Percentiles rank a stretch among this genome's conserved stretches.
Evolutionary conservation across 2,113 vertebrate genomes (phyloP).

Genomic region (Mus musculus): GRCm39 chrX:13593001-13593500

Average conservation of each 20-base stretch:
- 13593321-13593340: conserved; percentile 44
- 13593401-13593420: conserved; percentile 39
- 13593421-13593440: conserved; percentile 34
- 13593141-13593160: neutral
- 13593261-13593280: neutral
- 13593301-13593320: conserved; percentile 35
- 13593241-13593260: conserved; percentile 52
- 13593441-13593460: conserved; percentile 2
- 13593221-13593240: conserved; percentile 53
- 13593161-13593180: neutral
- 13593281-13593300: neutral
- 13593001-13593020: conserved; percentile 56
- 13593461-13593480: conserved; percentile 34
- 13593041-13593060: conserved; percentile 20
- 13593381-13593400: conserved; percentile 26
- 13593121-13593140: conserved; percentile 33
- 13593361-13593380: conserved; percentile 53
- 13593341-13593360: conserved; percentile 50
- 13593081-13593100: neutral
- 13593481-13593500: conserved; percentile 46
- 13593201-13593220: conserved; percentile 10
- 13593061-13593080: conserved; percentile 17
- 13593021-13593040: conserved; percentile 56
- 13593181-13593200: neutral
- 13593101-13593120: neutral